phyloP scores from a whole-genome alignment of 2,888 invertebrate genomes.

The Frankliniella intonsa region DNA sequence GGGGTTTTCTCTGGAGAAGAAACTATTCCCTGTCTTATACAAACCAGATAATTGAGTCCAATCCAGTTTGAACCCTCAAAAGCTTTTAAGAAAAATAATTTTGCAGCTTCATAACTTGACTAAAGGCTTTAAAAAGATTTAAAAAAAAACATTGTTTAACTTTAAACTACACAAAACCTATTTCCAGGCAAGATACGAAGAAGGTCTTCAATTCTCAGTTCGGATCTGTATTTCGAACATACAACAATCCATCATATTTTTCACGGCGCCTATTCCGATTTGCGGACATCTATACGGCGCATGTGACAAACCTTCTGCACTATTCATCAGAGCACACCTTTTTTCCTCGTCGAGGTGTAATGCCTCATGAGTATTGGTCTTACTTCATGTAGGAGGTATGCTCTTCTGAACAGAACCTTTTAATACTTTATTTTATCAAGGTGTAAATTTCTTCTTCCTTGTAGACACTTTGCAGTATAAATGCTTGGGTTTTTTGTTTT shows the following conservation, averaged over 20 bases:
- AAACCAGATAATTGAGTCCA: too few relatives aligned
- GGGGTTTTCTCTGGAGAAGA: too few relatives aligned
- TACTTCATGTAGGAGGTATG: constrained; percentile 64
- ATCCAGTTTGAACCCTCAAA: too few relatives aligned
- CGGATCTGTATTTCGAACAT: constrained; percentile 94
- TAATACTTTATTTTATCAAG: neutral
- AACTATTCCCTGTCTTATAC: too few relatives aligned
- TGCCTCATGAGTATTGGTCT: constrained; percentile 93
- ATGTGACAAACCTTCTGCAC: constrained; percentile 81
- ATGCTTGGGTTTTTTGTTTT: neutral
- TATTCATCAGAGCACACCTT: constrained; percentile 87
- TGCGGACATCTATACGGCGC: constrained; percentile 94
- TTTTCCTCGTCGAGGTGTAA: constrained; percentile 87
- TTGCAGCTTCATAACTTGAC: too few relatives aligned
- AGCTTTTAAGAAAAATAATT: too few relatives aligned
- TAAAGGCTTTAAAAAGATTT: too few relatives aligned
- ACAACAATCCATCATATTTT: constrained; percentile 97
- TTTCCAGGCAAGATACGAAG: constrained; percentile 77
- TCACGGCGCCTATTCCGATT: constrained; percentile 88
- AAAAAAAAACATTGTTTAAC: neutral
- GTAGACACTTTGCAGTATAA: too few relatives aligned
- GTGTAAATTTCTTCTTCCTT: neutral
- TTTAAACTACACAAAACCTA: constrained; percentile 39
- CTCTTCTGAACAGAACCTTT: neutral
- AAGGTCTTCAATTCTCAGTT: constrained; percentile 91